phyloP scores from a whole-genome alignment of 2,113 vertebrate genomes.

The Apodemus sylvaticus region DNA sequence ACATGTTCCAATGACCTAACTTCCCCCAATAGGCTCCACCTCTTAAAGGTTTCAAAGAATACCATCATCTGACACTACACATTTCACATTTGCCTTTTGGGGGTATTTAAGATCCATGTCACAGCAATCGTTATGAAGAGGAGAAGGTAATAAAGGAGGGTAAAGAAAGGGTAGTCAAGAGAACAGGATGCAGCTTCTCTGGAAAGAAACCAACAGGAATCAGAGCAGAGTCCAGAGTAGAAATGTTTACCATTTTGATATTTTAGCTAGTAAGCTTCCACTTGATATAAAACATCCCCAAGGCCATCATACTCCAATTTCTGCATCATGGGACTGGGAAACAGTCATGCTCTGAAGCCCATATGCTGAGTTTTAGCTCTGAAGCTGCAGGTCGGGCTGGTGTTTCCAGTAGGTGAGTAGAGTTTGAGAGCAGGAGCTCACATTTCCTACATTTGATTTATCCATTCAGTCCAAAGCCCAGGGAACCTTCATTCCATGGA shows the following conservation, averaged over 20 bases:
- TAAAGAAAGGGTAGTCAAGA: not conserved
- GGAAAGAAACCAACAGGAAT: not conserved
- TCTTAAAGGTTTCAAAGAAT: not conserved
- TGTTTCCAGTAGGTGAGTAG: not conserved
- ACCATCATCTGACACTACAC: not conserved
- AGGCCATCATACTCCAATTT: not conserved
- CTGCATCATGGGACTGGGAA: not conserved
- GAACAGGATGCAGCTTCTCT: not conserved
- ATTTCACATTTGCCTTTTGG: not conserved
- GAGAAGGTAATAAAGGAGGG: not conserved
- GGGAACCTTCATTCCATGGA: not conserved
- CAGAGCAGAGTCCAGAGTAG: not conserved
- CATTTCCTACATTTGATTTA: not conserved
- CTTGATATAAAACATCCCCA: not conserved
- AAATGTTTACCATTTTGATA: no score
- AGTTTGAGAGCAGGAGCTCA: not conserved
- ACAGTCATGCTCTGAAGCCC: not conserved
- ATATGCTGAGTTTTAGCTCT: not conserved
- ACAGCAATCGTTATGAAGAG: not conserved
- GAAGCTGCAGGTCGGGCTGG: not conserved
- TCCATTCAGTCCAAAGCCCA: not conserved
- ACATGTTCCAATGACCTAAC: not conserved
- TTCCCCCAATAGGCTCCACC: not conserved
- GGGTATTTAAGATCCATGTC: not conserved
- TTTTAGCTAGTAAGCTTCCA: not conserved